A percentile compares a stretch with the other conserved stretches of the same genome.
Evolutionary conservation across 53 echinoderm and acorn worm genomes (phyloP).

Genomic region (Hippasteria phrygiana): DNA sequence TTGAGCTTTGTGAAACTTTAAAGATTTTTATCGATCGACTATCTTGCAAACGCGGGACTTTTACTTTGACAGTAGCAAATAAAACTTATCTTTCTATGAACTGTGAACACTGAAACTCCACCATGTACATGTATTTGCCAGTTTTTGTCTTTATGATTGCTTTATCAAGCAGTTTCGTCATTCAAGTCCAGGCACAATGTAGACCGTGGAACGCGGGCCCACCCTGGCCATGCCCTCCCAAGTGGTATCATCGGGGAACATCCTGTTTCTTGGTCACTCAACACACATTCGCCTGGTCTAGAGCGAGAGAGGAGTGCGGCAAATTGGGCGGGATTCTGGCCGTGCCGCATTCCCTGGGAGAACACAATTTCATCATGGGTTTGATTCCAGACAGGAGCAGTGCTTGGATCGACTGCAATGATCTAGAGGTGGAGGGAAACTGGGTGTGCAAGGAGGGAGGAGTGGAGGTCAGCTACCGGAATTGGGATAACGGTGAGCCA

Average conservation of each 20-base stretch:
- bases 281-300: not conserved
- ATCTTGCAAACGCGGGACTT: too few species aligned
- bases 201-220: not conserved
- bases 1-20: too few species aligned
- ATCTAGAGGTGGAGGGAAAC: not conserved
- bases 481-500: not conserved
- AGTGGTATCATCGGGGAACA: not conserved
- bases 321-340: constrained; percentile 3
- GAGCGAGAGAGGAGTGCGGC: not conserved
- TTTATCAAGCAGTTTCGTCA: not conserved
- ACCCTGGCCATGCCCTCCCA: constrained; percentile 3
- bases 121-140: not conserved
- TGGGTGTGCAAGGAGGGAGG: constrained; percentile 3
- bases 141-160: not conserved
- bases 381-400: not conserved
- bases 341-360: not conserved
- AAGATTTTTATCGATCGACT: too few species aligned
- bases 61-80: too few species aligned
- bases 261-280: constrained; percentile 31
- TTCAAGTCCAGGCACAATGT: not conserved
- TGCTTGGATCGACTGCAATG: constrained; percentile 43
- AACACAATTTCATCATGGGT: not conserved
- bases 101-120: too few species aligned
- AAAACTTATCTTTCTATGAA: too few species aligned
- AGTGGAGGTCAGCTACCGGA: not conserved